Evolutionary conservation across 2,113 vertebrate species (phyloP).

Genomic region (Bettongia penicillata): DNA sequence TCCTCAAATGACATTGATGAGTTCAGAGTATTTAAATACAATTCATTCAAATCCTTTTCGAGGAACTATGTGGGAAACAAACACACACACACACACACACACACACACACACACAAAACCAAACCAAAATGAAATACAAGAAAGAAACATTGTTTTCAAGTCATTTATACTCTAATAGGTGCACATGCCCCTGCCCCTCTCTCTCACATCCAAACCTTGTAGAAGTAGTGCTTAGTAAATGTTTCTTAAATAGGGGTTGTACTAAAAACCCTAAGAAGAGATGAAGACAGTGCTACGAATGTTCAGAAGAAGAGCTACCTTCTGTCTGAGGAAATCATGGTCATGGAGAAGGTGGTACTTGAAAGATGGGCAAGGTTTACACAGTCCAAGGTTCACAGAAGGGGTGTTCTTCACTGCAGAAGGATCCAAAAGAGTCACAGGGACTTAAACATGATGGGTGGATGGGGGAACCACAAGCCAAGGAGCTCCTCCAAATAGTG

Average conservation of each 20-base stretch:
- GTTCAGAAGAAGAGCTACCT: not conserved
- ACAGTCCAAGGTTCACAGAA: not conserved
- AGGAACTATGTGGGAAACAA: not conserved
- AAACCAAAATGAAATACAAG: not conserved
- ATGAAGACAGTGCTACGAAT: not conserved
- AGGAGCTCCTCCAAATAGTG: not conserved
- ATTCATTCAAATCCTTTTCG: not conserved
- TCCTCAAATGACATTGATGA: not conserved
- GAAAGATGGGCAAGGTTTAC: not conserved
- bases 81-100: no score
- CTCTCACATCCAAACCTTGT: not conserved
- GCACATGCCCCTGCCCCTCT: not conserved
- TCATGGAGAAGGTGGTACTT: not conserved
- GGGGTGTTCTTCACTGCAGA: not conserved
- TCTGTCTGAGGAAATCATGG: not conserved
- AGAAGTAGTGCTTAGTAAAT: not conserved
- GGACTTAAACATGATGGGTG: rapidly evolving
- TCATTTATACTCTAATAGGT: not conserved
- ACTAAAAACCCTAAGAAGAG: not conserved
- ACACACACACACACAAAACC: no score
- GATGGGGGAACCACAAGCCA: not conserved
- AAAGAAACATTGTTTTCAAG: not conserved
- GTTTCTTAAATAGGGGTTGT: not conserved
- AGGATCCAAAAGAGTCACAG: not conserved
- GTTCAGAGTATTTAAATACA: not conserved